Base-by-base conservation (phyloP, 2,797 vertebrate species). In the Adrianichthys oophorus region DNA sequence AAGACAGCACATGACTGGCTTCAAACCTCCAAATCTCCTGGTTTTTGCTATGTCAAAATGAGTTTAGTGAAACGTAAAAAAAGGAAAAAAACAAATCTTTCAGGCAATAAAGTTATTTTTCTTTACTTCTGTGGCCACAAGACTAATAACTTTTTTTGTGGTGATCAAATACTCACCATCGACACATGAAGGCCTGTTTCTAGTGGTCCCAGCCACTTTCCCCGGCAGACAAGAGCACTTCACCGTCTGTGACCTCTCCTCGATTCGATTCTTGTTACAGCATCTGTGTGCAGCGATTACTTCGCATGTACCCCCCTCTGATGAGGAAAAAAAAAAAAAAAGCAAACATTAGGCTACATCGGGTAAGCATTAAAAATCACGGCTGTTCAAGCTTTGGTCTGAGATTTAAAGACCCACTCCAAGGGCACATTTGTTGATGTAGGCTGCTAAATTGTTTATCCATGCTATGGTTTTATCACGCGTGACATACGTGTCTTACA, bases 201-300 rank as follows among this genome's bases (percentile, higher is more conserved):
- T 92, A 58, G 97, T 99, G 55, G 97, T 99, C 70, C 97, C 97
- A 42, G 97, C 97, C 80, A 99, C 97, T 91, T 98, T 99, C 61
- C 97, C 96, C 0, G 96, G 96, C 81, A 99, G 93, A 92, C 97
- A 99, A 79, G 96, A 99, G 79, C 97, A 99, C 90, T 98, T 98
- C 76, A 98, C 97, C 44, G 97, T 98, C 89, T 98, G 97, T 15
- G 97, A 98, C 78, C 97, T 91, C 89, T 99, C 96, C 86, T 99
- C 97, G 60, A 99, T 99, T 62, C 96, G 95, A 86, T 99, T 99
- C 92, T 98, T 98, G 90, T 99, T 98, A 87, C 97, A 99, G 87
- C 97, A 99, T 91, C 97, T 93, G 92, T 98, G 97, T 42, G 97
- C 97, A n/a, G 97, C 96, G 67, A 99, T 96, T 86, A 98, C 97